Conservation (phyloP, 2,113 vertebrate genomes). For the Megaceryle torquata region DNA sequence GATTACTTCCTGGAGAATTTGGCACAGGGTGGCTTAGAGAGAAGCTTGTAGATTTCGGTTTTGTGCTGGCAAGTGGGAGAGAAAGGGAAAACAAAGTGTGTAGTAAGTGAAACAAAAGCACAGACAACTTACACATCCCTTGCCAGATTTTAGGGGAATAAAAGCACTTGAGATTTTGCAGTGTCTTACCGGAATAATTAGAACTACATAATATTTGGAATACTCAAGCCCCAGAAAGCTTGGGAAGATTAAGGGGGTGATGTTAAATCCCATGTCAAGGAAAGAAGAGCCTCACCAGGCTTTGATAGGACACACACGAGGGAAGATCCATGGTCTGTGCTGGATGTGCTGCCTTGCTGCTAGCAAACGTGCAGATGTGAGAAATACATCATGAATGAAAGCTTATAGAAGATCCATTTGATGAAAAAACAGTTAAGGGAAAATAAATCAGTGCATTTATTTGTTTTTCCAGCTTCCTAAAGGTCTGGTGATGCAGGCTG, state of each 20-base stretch:
- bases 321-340: not conserved
- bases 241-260: constrained; percentile 7
- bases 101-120: constrained; percentile 39
- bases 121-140: constrained; percentile 25
- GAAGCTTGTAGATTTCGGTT: constrained; percentile 33
- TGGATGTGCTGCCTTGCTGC: not conserved
- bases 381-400: not conserved
- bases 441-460: not conserved
- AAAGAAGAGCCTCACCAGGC: not conserved
- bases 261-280: not conserved
- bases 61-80: constrained; percentile 29
- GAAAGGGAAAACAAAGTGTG: constrained; percentile 36
- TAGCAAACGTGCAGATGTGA: not conserved
- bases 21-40: not conserved
- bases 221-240: not conserved
- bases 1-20: constrained; percentile 55
- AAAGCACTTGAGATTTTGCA: constrained; percentile 34
- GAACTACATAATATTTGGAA: constrained; percentile 28
- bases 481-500: not conserved
- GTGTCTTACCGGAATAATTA: constrained; percentile 22
- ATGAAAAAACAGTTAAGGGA: not conserved
- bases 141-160: constrained; percentile 43
- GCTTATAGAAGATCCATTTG: not conserved
- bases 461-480: not conserved
- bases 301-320: not conserved